Base-by-base conservation (phyloP, 2,888 invertebrate genomes). In the Apodemia duryi region DNA sequence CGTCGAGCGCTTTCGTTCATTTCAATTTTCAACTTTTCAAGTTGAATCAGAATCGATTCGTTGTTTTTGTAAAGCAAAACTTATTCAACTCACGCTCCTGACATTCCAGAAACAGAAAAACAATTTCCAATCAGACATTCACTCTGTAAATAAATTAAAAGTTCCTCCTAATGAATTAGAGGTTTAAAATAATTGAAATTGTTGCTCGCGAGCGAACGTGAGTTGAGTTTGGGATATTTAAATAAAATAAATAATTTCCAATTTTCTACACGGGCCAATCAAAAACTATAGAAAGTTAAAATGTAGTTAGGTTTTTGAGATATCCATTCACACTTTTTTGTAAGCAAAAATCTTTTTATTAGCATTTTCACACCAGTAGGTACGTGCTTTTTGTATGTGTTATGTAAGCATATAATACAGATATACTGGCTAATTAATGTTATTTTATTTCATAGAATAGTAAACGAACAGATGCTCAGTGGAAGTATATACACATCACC, bases 51-150 rank as follows among this genome's bases (percentile, higher is more conserved):
- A 32, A 57, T 57, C 57, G 57, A 29, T 57, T 57, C 32, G 57
- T 57, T 57, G 57, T 57, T 57, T 57, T 57, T 57, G 32, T 57
- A 32, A 57, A 57, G 57, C 32, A 57, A 57, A 57, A 57, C 29
- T 57, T 57, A 70, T 66, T 67, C 70, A 54, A 52, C 66, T 67
- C 67, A 67, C 65, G 70, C 62, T 65, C 62, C 49, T 65, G 63
- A 64, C 65, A 70, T 70, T 70, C 69, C 68, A 61, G 32, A 64
- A 66, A 70, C 64, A 65, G 62, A 57, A 63, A 66, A 71, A 69
- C 69, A 71, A 68, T 69, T 69, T 68, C 68, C 65, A 69, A 69
- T 69, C 68, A 71, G 65, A 64, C 69, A 66, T 68, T 63, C 67
- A 66, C 63, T 62, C 51, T 65, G 65, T 32, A 66, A 66, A 68